Evolutionary conservation across 2,888 invertebrate genomes (phyloP), one percentile per base, ranked within the genome.

Genomic region (Achlya flavicornis): DNA sequence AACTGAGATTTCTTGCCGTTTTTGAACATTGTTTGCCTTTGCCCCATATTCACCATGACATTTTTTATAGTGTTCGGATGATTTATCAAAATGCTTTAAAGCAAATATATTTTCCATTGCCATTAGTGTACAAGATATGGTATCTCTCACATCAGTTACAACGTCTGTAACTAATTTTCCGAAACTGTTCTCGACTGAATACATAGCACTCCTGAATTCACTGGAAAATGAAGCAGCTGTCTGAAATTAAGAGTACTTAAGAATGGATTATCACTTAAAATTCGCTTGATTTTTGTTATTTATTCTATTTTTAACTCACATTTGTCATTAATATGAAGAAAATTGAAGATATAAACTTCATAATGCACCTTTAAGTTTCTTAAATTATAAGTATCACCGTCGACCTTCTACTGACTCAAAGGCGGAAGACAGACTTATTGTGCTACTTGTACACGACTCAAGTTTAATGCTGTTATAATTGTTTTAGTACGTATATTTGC

Each of bases 41-140:
- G 41, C 2, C 26, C 12, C 19, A 43, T 12, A n/a, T 60, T 41
- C 26, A 11, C 60, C 60, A 26, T 53, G 19, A 19, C 60, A 60
- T 41, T 60, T 60, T 26, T 41, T 60, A 41, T 41, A 60, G 26
- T 60, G 26, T 41, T 60, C 60, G 8, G 60, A 60, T 26, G 74
- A 76, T 3, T 77, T 64, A 66, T 78, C 70, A 66, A 76, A 75
- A 57, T 71, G 74, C 57, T 66, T 60, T 26, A 75, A 66, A 46
- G 75, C 71, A 35, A 89, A 67, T n/a, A 83, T 86, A 70, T 87
- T 77, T 76, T 89, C 88, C 41, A 92, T 84, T 0, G 90, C 88
- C 48, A 87, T 76, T 67, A 92, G 78, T 4, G 92, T 89, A 67
- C 92, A 91, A 57, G 90, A 88, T 38, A 90, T 81, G 2, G 89